These are phyloP conservation scores for Tupaia tana DNA, from an alignment of 2,113 vertebrate species.

Conservation along the genomic window DNA sequence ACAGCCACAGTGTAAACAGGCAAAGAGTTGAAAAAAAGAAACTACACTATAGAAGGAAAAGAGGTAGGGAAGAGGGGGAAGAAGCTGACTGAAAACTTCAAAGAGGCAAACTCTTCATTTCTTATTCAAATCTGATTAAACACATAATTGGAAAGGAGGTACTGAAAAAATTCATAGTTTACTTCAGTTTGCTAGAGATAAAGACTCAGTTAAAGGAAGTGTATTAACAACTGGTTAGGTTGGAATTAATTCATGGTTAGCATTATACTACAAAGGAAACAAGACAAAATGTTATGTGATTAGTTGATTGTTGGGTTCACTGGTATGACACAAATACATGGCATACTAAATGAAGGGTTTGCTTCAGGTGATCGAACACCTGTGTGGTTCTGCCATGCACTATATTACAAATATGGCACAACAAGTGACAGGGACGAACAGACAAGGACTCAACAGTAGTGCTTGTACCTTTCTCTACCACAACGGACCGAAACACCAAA, in stretches of 20 bases:
- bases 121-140: conserved; percentile 82
- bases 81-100: conserved; percentile 75
- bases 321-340: conserved; percentile 79
- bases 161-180: conserved; percentile 81
- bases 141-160: conserved; percentile 67
- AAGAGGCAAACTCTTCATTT: conserved; percentile 90
- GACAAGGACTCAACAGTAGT: conserved; percentile 91
- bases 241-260: conserved; percentile 83
- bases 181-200: conserved; percentile 85
- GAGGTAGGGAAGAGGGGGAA: conserved; percentile 65
- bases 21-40: conserved; percentile 82
- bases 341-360: conserved; percentile 90
- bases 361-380: conserved; percentile 85
- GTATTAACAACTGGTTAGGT: conserved; percentile 81
- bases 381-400: conserved; percentile 91
- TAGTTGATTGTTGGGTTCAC: conserved; percentile 83
- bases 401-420: conserved; percentile 90
- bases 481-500: conserved; percentile 99
- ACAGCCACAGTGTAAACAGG: conserved; percentile 76
- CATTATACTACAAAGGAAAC: conserved; percentile 86
- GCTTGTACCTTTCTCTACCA: conserved; percentile 99
- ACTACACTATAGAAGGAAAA: conserved; percentile 69
- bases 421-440: conserved; percentile 91
- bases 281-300: conserved; percentile 91
- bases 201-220: conserved; percentile 82